Evolutionary conservation across 1,140 invertebrate species (phyloP), one percentile per base, ranked within the genome.

Genomic region (Armadillidium nasatum): DNA sequence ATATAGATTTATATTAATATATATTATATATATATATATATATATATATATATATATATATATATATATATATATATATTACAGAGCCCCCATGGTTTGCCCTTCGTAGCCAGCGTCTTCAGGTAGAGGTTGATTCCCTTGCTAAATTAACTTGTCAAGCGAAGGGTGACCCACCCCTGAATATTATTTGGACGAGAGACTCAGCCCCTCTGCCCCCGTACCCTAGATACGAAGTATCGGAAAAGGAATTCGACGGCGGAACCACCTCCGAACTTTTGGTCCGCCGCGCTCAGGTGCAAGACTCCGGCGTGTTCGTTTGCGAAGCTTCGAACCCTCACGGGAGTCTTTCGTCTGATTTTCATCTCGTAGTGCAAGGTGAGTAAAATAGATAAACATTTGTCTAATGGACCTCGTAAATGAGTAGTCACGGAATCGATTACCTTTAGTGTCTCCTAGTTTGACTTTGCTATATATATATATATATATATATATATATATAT

Each of bases 231-330:
- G 22, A 22, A 13, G 33, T 68, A 19, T 67, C 73, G 6, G 50
- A 43, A 33, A 45, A 19, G 7, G 73, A 75, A 7, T 43, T 44
- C 43, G 66, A 45, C 22, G 66, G 67, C 11, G 50, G 50, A 19
- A 60, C 50, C 11, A 60, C 50, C 2, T 83, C 83, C 0, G 79
- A 82, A 50, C 79, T 87, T 11, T 71, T 83, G 45, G 84, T 87
- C 21, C 54, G 81, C 4, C 76, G 82, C 4, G 83, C 85, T 0
- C 75, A 82, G 7, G 81, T 84, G 11, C 77, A 82, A 19, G 87
- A 87, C 80, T 86, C 85, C 7, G 84, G 84, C 23, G 83, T 86
- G 46, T 87, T 86, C 79, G 85, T 84, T 0, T 87, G 87, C 78
- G 73, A 81, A 3, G 85, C 85, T 0, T 80, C 80, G 15, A 87